Conservation (phyloP, 2,797 vertebrate genomes). For the Myotis findleyi region DNA sequence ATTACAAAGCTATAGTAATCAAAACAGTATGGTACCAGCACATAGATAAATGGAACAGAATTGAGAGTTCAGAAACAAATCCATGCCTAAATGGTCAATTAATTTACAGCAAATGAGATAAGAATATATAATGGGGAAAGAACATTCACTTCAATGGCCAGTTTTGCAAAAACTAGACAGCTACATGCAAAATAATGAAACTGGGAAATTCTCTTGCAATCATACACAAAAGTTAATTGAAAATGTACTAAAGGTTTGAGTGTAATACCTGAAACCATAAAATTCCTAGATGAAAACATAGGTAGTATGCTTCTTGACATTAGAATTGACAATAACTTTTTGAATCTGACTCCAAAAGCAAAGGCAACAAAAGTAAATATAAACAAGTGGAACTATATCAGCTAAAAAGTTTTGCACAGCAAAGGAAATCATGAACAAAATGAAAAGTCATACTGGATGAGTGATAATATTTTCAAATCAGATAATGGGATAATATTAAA, state of each 20-base stretch:
- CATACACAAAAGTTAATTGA: background rate
- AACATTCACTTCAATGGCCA: background rate
- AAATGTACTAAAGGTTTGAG: background rate
- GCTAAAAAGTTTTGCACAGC: no score
- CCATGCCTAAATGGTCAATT: background rate
- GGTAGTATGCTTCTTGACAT: no score
- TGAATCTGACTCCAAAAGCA: background rate
- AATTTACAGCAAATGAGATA: background rate
- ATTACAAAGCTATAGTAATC: background rate
- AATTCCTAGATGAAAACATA: background rate
- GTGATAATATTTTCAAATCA: background rate
- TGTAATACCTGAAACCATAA: background rate
- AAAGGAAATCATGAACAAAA: background rate
- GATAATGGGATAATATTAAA: background rate
- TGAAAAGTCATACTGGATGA: background rate
- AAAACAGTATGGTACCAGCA: background rate
- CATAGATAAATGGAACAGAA: background rate
- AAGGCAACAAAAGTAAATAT: background rate
- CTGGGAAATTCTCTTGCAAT: background rate
- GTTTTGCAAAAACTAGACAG: background rate
- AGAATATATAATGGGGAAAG: background rate
- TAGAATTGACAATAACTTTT: background rate
- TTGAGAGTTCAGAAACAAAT: background rate
- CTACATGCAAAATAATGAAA: background rate
- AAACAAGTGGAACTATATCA: background rate